Evolutionary conservation across 2,113 vertebrate species (phyloP).

Genomic region (Aptenodytes patagonicus): DNA sequence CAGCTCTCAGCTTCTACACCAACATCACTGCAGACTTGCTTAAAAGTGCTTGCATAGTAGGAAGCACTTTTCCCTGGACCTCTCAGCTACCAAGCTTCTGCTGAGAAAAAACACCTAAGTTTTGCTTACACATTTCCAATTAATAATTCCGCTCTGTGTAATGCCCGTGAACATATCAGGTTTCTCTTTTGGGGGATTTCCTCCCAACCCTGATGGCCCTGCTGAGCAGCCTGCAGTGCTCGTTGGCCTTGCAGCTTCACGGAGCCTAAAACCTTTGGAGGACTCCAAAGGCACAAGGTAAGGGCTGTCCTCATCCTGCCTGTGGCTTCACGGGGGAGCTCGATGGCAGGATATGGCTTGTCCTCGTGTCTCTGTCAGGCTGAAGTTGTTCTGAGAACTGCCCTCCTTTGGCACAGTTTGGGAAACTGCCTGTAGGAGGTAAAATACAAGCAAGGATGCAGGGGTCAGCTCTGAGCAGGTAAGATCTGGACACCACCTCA

Average conservation of each 20-base stretch:
- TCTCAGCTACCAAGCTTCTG: background rate
- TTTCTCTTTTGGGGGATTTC: background rate
- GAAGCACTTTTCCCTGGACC: background rate
- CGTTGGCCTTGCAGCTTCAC: rapidly evolving
- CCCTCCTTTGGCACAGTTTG: background rate
- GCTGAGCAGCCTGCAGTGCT: background rate
- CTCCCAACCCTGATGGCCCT: rapidly evolving
- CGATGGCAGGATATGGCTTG: background rate
- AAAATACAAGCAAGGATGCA: background rate
- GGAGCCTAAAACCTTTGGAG: background rate
- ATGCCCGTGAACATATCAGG: rapidly evolving
- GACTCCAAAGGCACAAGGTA: background rate
- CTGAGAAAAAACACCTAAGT: background rate
- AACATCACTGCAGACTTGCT: background rate
- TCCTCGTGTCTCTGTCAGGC: rapidly evolving
- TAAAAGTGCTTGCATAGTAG: background rate
- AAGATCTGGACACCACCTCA: background rate
- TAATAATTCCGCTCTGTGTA: background rate
- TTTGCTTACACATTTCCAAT: background rate
- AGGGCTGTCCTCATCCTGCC: background rate
- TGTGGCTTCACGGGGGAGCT: rapidly evolving
- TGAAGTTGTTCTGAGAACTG: background rate
- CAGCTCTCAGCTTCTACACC: background rate
- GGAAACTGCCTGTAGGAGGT: background rate
- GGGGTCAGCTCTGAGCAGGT: background rate